phyloP scores from a whole-genome alignment of 2,797 vertebrate genomes.

The Danio kyathit region DNA sequence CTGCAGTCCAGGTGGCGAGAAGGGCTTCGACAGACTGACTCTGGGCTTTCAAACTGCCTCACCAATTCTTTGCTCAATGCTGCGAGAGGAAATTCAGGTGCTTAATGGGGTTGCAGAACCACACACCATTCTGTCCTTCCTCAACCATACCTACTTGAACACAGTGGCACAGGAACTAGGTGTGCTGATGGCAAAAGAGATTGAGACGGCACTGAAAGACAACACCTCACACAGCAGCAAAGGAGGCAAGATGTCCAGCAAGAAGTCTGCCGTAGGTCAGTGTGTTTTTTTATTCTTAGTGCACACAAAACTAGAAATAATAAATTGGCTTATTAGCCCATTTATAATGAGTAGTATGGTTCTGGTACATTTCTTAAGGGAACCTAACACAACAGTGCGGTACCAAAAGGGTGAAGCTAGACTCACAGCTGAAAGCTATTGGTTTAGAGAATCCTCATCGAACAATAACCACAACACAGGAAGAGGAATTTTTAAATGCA shows the following conservation, averaged over 20 bases:
- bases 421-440: no score
- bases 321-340: not conserved
- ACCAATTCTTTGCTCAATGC: conserved; percentile 79
- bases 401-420: no score
- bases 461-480: no score
- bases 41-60: conserved; percentile 75
- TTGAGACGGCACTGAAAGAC: conserved; percentile 85
- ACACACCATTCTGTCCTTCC: conserved; percentile 81
- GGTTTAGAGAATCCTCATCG: no score
- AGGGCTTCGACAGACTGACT: conserved; percentile 83
- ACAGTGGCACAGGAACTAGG: conserved; percentile 84
- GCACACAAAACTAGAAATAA: not conserved
- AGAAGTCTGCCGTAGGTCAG: conserved; percentile 83
- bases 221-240: conserved; percentile 79
- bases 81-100: conserved; percentile 86
- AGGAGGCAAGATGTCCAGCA: conserved; percentile 82
- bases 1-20: conserved; percentile 76
- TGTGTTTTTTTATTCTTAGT: conserved; percentile 62
- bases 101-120: conserved; percentile 81
- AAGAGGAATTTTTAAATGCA: no score
- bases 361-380: no score
- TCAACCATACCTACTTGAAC: conserved; percentile 88
- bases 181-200: conserved; percentile 85
- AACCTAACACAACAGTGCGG: no score
- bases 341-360: not conserved